Base-by-base conservation (phyloP, 2,888 invertebrate species). In the Celastrina argiolus region DNA sequence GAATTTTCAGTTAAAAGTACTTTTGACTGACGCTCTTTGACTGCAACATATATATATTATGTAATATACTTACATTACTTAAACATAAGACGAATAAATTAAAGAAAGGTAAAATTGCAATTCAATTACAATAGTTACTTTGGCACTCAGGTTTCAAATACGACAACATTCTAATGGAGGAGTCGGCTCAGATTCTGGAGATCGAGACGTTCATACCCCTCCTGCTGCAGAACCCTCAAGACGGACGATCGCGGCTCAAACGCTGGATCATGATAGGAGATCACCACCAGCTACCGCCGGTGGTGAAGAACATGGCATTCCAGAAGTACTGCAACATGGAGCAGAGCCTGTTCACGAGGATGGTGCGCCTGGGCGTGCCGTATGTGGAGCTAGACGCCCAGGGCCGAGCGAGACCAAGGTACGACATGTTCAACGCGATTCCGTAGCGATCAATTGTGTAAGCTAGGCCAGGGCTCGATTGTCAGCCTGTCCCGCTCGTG, bases 241-340 rank as follows among this genome's bases (percentile, higher is more conserved):
- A 99, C 81, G 99, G 98, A 0, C 95, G 95, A 74, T 99, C 98
- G 80, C 93, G 99, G 0, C 91, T 99, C 69, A 99, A 99, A 86
- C 93, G 99, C 16, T 99, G 99, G 99, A 99, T 99, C 75, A 99
- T 99, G 99, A 99, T 99, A 78, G 99, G 99, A 0, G 99, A 97
- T 88, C 99, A 99, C 86, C 98, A 99, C 87, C 99, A 99, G 87
- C 91, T 99, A 74, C 99, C 99, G 0, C 99, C 99, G 0, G 99
- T 99, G 12, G 99, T 99, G 61, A 99, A 99, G 89, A 99, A 99
- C 85, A 99, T 99, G 97, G 99, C 99, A 7, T 99, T 99, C 91
- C 99, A 99, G 87, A 99, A 99, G 83, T 99, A 98, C 87, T 98
- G 98, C 66, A 99, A 99, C 81, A 99, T 99, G 99, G 99, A 99